These are phyloP conservation scores for Drosophila sproati DNA, from an alignment of 1,140 invertebrate species.

Conservation along the genomic window DNA sequence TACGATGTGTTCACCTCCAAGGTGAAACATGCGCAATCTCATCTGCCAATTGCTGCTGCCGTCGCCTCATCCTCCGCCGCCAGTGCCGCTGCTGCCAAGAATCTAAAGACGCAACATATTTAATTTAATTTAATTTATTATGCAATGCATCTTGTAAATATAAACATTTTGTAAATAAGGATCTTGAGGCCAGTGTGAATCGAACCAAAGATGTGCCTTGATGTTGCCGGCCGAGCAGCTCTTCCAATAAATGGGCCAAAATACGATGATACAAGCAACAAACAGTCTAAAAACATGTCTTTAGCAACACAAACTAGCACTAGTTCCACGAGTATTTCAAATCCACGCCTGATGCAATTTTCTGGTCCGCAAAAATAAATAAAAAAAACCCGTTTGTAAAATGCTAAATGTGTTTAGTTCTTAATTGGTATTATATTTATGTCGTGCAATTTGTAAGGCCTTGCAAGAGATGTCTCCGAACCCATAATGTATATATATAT, in stretches of 20 bases:
- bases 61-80: constrained; percentile 7
- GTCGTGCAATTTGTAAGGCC: too few relatives aligned
- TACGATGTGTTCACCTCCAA: constrained; percentile 97
- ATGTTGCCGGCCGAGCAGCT: neutral
- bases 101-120: constrained; percentile 33
- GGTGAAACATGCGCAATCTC: constrained; percentile 88
- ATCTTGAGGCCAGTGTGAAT: neutral
- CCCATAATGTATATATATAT: too few relatives aligned
- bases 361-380: too few relatives aligned
- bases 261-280: constrained; percentile 2
- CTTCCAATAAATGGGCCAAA: constrained; percentile 13
- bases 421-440: too few relatives aligned
- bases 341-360: too few relatives aligned
- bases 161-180: constrained; percentile 13
- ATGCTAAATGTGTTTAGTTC: too few relatives aligned
- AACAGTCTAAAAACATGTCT: constrained; percentile 6
- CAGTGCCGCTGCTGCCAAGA: constrained; percentile 17
- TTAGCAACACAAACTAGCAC: neutral
- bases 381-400: neutral
- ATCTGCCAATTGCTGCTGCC: constrained; percentile 20
- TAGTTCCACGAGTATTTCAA: neutral
- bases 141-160: constrained; percentile 19
- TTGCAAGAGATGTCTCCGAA: too few relatives aligned
- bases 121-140: constrained; percentile 7
- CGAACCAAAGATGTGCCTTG: constrained; percentile 15